These are phyloP conservation scores for Erpobdella octoculata DNA, from an alignment of 2,888 invertebrate genomes.

Conservation along the genomic window DNA sequence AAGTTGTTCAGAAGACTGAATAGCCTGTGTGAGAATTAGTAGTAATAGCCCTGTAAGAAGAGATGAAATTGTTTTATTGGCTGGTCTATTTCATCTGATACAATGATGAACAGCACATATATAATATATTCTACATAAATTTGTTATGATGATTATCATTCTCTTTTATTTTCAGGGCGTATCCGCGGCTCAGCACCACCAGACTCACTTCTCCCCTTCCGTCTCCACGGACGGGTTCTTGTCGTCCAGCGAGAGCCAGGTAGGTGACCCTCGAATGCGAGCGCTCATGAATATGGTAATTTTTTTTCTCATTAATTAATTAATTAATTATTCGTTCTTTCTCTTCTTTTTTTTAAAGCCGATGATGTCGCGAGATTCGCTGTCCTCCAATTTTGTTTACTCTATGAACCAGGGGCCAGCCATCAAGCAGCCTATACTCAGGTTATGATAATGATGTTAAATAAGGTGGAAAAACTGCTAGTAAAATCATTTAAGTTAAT, in stretches of 20 bases:
- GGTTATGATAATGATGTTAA: constrained; percentile 9
- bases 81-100: too few relatives aligned
- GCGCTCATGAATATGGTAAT: not conserved
- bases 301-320: not conserved
- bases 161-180: too few relatives aligned
- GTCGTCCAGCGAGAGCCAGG: constrained; percentile 9
- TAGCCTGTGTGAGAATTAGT: too few relatives aligned
- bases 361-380: constrained; percentile 3
- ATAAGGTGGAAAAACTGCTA: not conserved
- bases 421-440: constrained; percentile 20
- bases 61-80: too few relatives aligned
- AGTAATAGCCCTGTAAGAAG: too few relatives aligned
- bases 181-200: constrained; percentile 13
- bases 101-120: too few relatives aligned
- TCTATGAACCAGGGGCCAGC: constrained; percentile 9
- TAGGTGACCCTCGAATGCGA: not conserved
- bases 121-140: too few relatives aligned
- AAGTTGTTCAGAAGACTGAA: too few relatives aligned
- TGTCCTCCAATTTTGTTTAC: constrained; percentile 17
- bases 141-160: too few relatives aligned
- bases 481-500: not conserved
- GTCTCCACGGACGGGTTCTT: not conserved
- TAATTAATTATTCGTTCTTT: not conserved
- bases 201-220: constrained; percentile 7
- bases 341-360: not conserved